A percentile compares a stretch with the other conserved stretches of the same genome.
Conservation (phyloP, 2,888 invertebrate genomes). For the Chymomyza fuscimana region DNA sequence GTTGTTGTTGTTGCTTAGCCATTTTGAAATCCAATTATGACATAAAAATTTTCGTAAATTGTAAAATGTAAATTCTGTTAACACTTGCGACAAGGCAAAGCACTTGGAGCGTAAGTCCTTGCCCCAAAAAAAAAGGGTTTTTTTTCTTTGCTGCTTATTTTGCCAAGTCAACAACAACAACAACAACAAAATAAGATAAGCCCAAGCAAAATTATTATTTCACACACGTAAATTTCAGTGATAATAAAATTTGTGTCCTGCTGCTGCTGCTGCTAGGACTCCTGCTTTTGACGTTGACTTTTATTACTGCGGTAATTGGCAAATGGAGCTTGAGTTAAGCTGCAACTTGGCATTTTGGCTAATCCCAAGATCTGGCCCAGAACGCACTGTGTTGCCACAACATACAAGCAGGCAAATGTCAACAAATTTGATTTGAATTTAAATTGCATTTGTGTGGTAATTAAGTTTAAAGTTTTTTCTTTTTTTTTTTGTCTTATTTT, state of each 20-base stretch:
- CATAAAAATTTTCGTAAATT: slow-evolving; percentile 71
- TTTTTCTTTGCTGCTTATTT: not conserved
- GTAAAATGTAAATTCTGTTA: slow-evolving; percentile 67
- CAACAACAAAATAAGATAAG: slow-evolving; percentile 22
- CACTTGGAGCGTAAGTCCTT: slow-evolving; percentile 1
- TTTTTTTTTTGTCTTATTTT: too few species aligned
- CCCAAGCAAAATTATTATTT: slow-evolving; percentile 63
- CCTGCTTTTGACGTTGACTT: slow-evolving; percentile 55
- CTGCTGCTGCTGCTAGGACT: slow-evolving; percentile 19
- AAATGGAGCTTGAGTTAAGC: slow-evolving; percentile 62
- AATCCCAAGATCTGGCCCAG: not conserved
- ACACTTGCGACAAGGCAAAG: slow-evolving; percentile 49
- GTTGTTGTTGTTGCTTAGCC: slow-evolving; percentile 1
- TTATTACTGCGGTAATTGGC: slow-evolving; percentile 72
- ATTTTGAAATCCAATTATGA: slow-evolving; percentile 65
- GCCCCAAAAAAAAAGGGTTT: not conserved
- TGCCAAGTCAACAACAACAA: not conserved
- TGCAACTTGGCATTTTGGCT: slow-evolving; percentile 28
- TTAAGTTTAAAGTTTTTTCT: not conserved
- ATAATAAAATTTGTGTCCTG: slow-evolving; percentile 52
- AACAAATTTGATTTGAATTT: not conserved
- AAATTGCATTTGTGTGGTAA: not conserved
- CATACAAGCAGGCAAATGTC: not conserved
- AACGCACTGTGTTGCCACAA: not conserved
- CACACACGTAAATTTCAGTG: slow-evolving; percentile 66